Conservation (phyloP, 2,113 vertebrate genomes). For the Ailurus styani region DNA sequence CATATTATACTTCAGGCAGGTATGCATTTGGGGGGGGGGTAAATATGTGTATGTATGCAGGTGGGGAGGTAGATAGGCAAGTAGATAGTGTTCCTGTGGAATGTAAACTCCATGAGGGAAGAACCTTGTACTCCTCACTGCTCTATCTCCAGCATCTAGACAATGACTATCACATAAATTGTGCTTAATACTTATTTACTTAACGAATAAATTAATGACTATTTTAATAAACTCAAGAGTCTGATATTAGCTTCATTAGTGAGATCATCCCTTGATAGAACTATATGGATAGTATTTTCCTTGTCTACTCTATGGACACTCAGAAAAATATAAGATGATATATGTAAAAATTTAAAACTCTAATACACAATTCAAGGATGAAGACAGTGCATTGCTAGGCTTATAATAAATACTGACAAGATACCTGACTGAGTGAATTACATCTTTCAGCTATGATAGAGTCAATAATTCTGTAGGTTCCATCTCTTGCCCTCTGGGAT, state of each 20-base stretch:
- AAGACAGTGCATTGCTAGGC: not conserved
- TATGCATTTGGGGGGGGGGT: not conserved
- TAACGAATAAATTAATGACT: not conserved
- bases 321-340: not conserved
- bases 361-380: not conserved
- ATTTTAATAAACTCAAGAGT: not conserved
- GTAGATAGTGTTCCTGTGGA: not conserved
- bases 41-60: not conserved
- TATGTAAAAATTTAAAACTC: not conserved
- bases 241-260: not conserved
- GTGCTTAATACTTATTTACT: not conserved
- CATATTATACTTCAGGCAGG: not conserved
- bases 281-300: not conserved
- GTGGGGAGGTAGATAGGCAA: not conserved
- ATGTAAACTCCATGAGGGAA: not conserved
- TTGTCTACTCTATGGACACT: not conserved
- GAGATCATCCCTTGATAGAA: not conserved
- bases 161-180: not conserved
- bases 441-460: not conserved
- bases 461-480: not conserved
- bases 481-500: not conserved
- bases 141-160: not conserved
- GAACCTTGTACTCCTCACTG: not conserved
- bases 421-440: not conserved
- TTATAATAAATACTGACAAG: not conserved